Conservation (phyloP, 92 coral and sea anemone genomes). For the Porites evermanni region DNA sequence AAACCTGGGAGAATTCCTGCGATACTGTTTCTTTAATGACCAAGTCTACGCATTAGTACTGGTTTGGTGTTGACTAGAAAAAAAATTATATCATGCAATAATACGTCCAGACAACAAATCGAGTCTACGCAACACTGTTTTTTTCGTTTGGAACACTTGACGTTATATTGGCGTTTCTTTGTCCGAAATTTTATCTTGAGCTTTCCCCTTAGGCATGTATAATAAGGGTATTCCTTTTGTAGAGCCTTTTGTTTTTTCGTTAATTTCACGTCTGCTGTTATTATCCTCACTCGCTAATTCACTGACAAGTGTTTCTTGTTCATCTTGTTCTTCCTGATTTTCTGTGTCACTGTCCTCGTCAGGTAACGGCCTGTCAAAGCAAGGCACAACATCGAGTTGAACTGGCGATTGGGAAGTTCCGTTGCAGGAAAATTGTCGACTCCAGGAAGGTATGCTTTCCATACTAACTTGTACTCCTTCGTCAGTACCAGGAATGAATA, state of each 20-base stretch:
- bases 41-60: too few species aligned
- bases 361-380: neutral
- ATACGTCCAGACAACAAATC: neutral
- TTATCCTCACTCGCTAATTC: slow-evolving; percentile 26
- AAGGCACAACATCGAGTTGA: slow-evolving; percentile 40
- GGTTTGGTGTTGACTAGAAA: too few species aligned
- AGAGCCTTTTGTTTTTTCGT: neutral
- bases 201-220: slow-evolving; percentile 16
- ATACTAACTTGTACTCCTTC: slow-evolving; percentile 66
- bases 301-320: slow-evolving; percentile 34
- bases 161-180: slow-evolving; percentile 18
- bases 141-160: neutral
- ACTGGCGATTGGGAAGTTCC: slow-evolving; percentile 41
- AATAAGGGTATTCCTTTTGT: slow-evolving; percentile 13
- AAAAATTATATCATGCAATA: too few species aligned
- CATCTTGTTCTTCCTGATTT: slow-evolving; percentile 24
- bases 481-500: slow-evolving; percentile 63
- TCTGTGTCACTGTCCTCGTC: slow-evolving; percentile 27
- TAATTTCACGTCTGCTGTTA: neutral
- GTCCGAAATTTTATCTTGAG: neutral
- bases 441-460: slow-evolving; percentile 64
- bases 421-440: slow-evolving; percentile 18
- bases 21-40: too few species aligned
- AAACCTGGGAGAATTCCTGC: too few species aligned
- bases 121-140: neutral